phyloP scores from a whole-genome alignment of 2,888 invertebrate genomes.

The Margaritifera margaritifera region DNA sequence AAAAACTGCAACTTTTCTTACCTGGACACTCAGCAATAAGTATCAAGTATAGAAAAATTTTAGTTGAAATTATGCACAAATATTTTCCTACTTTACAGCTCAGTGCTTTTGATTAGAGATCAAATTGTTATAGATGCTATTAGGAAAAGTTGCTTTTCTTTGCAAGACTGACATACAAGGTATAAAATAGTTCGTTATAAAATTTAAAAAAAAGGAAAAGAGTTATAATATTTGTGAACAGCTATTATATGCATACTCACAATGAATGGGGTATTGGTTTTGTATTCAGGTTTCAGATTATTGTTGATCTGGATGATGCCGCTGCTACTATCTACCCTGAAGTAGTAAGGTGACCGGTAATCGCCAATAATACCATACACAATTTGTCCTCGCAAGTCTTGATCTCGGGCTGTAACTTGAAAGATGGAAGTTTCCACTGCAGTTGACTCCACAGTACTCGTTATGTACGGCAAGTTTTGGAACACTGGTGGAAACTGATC shows the following conservation, averaged over 20 bases:
- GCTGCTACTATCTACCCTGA: slow-evolving; percentile 41
- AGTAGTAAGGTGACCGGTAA: slow-evolving; percentile 62
- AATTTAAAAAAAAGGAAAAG: background rate
- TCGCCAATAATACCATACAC: slow-evolving; percentile 48
- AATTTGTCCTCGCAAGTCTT: slow-evolving; percentile 46
- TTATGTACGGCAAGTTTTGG: slow-evolving; percentile 42
- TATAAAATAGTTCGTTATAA: background rate
- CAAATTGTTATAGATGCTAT: no score
- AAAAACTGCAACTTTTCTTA: no score
- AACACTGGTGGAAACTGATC: slow-evolving; percentile 45
- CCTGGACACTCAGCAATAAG: no score
- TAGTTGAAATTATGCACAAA: no score
- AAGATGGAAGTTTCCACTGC: slow-evolving; percentile 32
- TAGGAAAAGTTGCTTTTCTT: no score
- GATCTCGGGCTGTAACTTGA: slow-evolving; percentile 50
- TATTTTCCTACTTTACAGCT: no score
- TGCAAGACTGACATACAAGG: no score
- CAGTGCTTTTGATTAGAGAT: no score
- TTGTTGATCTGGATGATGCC: slow-evolving; percentile 57
- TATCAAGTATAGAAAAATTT: no score
- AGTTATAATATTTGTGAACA: background rate
- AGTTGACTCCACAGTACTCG: slow-evolving; percentile 36
- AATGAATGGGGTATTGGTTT: slow-evolving; percentile 16
- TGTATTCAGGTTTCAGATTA: slow-evolving; percentile 42
- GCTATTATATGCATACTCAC: slow-evolving; percentile 3